These are phyloP conservation scores for Drosophila baimaii DNA, from an alignment of 1,140 invertebrate species.

Conservation along the genomic window DNA sequence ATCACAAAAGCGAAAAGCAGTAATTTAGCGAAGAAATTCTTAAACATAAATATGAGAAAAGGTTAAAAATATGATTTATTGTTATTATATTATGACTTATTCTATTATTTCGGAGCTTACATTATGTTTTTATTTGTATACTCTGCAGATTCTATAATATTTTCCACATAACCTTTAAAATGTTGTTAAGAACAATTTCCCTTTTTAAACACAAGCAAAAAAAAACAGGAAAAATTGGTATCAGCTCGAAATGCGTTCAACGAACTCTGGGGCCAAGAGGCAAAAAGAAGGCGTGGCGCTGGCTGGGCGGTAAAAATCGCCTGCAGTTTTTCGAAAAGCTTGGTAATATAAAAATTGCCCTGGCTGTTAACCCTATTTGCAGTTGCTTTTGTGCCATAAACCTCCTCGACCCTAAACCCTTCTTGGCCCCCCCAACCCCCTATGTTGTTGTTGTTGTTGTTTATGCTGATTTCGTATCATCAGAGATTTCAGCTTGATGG, in stretches of 20 bases:
- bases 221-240: conserved; percentile 1
- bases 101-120: too few species aligned
- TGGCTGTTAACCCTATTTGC: conserved; percentile 81
- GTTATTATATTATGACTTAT: too few species aligned
- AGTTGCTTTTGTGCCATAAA: conserved; percentile 78
- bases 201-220: neutral
- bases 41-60: neutral
- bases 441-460: conserved; percentile 59
- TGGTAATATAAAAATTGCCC: conserved; percentile 81
- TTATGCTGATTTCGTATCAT: conserved; percentile 81
- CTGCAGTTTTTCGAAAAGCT: conserved; percentile 61
- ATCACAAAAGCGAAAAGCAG: neutral
- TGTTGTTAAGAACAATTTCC: conserved; percentile 14
- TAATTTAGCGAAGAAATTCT: neutral
- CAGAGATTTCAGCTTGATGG: conserved; percentile 78
- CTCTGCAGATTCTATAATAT: too few species aligned
- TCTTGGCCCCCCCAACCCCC: conserved; percentile 1
- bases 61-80: too few species aligned
- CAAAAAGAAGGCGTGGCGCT: neutral
- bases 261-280: conserved; percentile 42
- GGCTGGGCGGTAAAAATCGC: conserved; percentile 20
- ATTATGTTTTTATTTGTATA: too few species aligned
- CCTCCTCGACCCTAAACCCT: conserved; percentile 4
- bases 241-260: conserved; percentile 51
- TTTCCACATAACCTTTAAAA: conserved; percentile 18